phyloP scores from a whole-genome alignment of 1,140 invertebrate species.

The Eupristina koningsbergeri region DNA sequence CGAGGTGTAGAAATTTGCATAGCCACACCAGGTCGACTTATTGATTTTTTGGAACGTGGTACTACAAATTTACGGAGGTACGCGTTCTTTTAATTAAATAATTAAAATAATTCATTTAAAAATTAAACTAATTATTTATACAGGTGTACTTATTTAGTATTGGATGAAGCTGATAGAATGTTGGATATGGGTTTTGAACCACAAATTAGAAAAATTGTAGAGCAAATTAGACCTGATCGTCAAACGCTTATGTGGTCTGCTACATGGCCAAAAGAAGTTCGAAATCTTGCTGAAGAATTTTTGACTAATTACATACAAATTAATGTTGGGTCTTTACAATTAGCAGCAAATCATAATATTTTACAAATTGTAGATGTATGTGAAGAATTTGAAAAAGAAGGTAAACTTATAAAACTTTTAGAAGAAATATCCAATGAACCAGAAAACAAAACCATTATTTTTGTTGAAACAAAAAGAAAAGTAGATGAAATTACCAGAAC shows the following conservation, averaged over 20 bases:
- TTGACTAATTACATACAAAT: conserved; percentile 95
- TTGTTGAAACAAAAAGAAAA: conserved; percentile 92
- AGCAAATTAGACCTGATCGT: conserved; percentile 88
- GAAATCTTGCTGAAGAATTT: conserved; percentile 95
- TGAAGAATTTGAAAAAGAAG: conserved; percentile 91
- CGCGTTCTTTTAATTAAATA: too few relatives aligned
- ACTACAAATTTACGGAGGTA: conserved; percentile 88
- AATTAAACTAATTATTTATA: too few relatives aligned
- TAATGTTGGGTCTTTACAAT: conserved; percentile 95
- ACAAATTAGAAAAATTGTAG: conserved; percentile 97
- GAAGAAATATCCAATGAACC: too few relatives aligned
- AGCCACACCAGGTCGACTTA: conserved; percentile 93
- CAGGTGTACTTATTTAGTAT: conserved; percentile 90
- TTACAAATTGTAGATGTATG: conserved; percentile 97
- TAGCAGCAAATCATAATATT: conserved; percentile 98
- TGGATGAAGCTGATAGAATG: conserved; percentile 98
- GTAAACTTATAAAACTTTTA: too few relatives aligned
- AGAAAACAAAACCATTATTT: conserved; percentile 92
- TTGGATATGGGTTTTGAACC: conserved; percentile 99
- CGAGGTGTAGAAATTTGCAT: conserved; percentile 91
- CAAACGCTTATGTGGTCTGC: conserved; percentile 97
- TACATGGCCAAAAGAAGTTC: conserved; percentile 99
- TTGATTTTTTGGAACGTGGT: conserved; percentile 95
- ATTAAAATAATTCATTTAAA: too few relatives aligned
- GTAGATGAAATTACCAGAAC: conserved; percentile 95